Evolutionary conservation across 2,797 vertebrate species (phyloP).

Genomic region (Lates japonicus): DNA sequence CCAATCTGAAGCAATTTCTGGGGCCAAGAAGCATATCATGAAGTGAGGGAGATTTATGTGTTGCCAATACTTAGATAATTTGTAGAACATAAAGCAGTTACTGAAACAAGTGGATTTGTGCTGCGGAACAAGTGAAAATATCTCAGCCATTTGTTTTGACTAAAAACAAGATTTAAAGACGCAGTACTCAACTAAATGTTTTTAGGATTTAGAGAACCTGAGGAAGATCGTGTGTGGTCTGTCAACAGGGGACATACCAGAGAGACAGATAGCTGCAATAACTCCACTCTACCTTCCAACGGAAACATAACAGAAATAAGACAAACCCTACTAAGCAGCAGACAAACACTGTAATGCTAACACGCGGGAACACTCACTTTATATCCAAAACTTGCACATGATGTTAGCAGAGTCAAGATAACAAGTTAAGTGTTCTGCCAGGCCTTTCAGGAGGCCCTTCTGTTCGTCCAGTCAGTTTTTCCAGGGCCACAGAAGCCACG

Average conservation of each 20-base stretch:
- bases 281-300: slow-evolving; percentile 13
- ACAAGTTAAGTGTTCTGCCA: slow-evolving; percentile 29
- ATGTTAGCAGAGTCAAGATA: slow-evolving; percentile 42
- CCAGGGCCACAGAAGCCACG: slow-evolving; percentile 32
- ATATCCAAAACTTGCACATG: slow-evolving; percentile 16
- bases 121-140: not conserved
- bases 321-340: slow-evolving; percentile 12
- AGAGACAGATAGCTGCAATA: slow-evolving; percentile 25
- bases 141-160: not conserved
- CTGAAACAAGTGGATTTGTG: not conserved
- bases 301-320: slow-evolving; percentile 25
- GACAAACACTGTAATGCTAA: not conserved
- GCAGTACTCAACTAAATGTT: not conserved
- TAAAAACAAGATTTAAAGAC: slow-evolving; percentile 16
- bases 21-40: not conserved
- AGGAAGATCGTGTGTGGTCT: slow-evolving; percentile 10
- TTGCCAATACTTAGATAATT: too few species aligned
- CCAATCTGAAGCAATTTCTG: not conserved
- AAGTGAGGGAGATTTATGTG: not conserved
- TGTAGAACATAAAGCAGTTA: not conserved
- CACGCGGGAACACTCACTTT: slow-evolving; percentile 10
- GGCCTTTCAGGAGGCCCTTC: slow-evolving; percentile 34
- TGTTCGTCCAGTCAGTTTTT: slow-evolving; percentile 62
- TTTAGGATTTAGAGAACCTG: not conserved
- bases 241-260: slow-evolving; percentile 3